Evolutionary conservation across 2,113 vertebrate genomes (phyloP), one percentile per base, ranked within the genome.

Genomic region (Tragelaphus buxtoni): DNA sequence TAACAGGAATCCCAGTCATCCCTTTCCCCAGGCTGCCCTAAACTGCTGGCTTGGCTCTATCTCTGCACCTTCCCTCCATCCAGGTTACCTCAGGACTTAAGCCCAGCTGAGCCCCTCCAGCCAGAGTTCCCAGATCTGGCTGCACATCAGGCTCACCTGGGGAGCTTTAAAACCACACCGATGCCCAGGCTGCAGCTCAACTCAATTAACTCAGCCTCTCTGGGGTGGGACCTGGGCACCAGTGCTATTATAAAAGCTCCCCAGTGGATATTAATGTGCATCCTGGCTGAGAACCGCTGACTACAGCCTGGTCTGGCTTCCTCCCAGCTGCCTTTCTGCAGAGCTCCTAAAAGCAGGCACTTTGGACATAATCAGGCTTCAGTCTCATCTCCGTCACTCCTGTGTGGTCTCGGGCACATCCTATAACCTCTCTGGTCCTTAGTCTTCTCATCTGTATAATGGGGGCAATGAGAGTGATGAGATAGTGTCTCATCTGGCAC

Each of bases 141-240:
- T 42, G 82, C 87, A 56, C 63, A 58, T 17, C 14, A 51, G 39
- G 30, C 6, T 72, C 72, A 92, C 94, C 92, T n/a, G 88, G 92
- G 96, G 95, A 96, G 81, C 88, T 88, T 56, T 80, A 83, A 72
- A 55, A 83, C 42, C 42, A 14, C 8, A 10, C 51, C 0, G 2
- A 39, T 47, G 74, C 88, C 83, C 60, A 39, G 84, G 49, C 92
- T 9, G 0, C 39, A 14, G 85, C 79, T 83, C 88, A 17, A 65
- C 61, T 92, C 88, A 91, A 96, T 96, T 90, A 94, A 56, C 1
- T 24, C 45, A 39, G 91, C 9, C 32, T 65, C 60, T 76, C 39
- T 1, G 0, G 30, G 81, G 65, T 69, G 74, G 65, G 28, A 18
- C 28, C 63, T 5, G 61, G 58, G 61, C 55, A 51, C 86, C 83